These are phyloP conservation scores for Drosophila auraria DNA, from an alignment of 1,140 invertebrate genomes.

Conservation along the genomic window DNA sequence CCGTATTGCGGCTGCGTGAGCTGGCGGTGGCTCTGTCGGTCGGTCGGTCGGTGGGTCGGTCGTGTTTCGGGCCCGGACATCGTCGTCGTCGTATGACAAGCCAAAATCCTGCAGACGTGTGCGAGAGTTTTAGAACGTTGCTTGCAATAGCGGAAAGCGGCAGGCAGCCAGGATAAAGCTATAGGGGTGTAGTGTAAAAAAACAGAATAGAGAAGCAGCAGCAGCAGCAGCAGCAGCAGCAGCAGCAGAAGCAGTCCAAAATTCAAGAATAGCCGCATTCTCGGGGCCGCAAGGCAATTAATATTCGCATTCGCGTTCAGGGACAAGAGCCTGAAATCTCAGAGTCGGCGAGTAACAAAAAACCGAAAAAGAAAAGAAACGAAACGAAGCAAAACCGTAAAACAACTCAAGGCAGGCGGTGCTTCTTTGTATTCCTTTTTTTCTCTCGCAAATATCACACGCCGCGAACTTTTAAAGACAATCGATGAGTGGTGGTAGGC, in stretches of 20 bases:
- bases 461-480: conserved; percentile 28
- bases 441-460: conserved; percentile 1
- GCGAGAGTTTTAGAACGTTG: conserved; percentile 80
- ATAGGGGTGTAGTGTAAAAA: conserved; percentile 39
- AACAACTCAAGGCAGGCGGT: conserved; percentile 2
- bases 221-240: conserved; percentile 41
- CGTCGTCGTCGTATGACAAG: not conserved
- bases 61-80: conserved; percentile 13
- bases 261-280: conserved; percentile 25
- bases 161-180: conserved; percentile 39
- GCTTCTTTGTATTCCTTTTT: not conserved
- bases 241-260: conserved; percentile 35
- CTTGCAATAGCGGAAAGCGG: conserved; percentile 79
- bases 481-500: conserved; percentile 18
- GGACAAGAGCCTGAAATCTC: conserved; percentile 10
- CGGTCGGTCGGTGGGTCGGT: not conserved
- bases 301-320: conserved; percentile 23
- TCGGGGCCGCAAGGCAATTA: conserved; percentile 27
- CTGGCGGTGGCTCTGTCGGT: not conserved
- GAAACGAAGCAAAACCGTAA: not conserved
- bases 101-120: conserved; percentile 73
- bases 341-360: conserved; percentile 18
- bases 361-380: conserved; percentile 18
- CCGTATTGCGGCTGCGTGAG: conserved; percentile 11
- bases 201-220: conserved; percentile 50